Percentiles rank a stretch among this genome's conserved stretches.
phyloP scores from a whole-genome alignment of 2,113 vertebrate species.

The Apaloderma vittatum region DNA sequence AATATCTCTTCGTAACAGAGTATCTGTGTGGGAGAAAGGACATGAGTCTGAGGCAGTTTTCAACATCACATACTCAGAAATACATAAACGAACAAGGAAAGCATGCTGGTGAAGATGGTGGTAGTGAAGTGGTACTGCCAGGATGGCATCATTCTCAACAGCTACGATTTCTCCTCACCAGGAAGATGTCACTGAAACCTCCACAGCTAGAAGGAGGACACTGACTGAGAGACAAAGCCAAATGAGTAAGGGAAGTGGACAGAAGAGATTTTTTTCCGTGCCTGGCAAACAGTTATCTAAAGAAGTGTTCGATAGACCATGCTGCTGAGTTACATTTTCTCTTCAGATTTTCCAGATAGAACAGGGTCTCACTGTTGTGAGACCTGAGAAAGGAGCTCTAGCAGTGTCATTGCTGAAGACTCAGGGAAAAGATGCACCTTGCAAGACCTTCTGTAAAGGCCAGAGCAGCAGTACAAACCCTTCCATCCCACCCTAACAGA shows the following conservation, averaged over 20 bases:
- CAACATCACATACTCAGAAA: neutral
- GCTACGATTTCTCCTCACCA: neutral
- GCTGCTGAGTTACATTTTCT: neutral
- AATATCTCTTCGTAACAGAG: neutral
- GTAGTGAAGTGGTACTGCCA: neutral
- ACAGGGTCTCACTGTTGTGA: neutral
- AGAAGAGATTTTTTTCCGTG: neutral
- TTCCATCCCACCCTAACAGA: neutral
- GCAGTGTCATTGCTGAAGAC: neutral
- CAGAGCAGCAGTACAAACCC: neutral
- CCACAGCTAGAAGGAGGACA: neutral
- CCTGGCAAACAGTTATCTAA: neutral
- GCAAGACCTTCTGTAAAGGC: neutral
- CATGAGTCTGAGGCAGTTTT: neutral
- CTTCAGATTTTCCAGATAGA: neutral
- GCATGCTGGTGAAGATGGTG: neutral
- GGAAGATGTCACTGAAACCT: neutral
- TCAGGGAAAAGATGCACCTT: neutral
- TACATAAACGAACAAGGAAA: neutral
- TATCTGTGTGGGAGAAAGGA: neutral
- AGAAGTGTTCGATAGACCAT: neutral
- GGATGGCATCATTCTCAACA: neutral
- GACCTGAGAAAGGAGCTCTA: neutral
- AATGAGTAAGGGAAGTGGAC: neutral
- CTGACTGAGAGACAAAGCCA: neutral